Evolutionary conservation across 2,888 invertebrate genomes (phyloP).

Genomic region (Leptogaster cylindrica): DNA sequence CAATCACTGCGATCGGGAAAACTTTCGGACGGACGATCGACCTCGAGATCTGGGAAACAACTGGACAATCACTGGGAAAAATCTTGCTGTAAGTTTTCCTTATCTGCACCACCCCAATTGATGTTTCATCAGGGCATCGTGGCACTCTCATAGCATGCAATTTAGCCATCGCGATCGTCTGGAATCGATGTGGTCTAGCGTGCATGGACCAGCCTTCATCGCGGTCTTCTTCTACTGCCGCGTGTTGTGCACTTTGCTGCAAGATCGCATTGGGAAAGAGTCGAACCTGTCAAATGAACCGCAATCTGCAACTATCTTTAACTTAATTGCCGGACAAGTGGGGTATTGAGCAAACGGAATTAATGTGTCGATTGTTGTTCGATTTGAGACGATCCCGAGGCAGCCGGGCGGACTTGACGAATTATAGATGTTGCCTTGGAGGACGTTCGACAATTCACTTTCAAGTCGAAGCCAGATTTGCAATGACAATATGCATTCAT

Average conservation of each 20-base stretch:
- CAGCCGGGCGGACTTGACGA: too few relatives aligned
- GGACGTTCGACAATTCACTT: too few relatives aligned
- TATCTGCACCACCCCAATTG: constrained; percentile 13
- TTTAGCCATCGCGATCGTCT: constrained; percentile 23
- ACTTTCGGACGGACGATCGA: too few relatives aligned
- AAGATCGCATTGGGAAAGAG: constrained; percentile 15
- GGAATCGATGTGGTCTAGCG: constrained; percentile 19
- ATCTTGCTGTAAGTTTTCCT: background rate
- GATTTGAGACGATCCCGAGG: constrained; percentile 19
- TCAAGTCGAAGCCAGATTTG: too few relatives aligned
- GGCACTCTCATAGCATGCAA: constrained; percentile 12
- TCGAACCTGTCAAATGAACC: constrained; percentile 10
- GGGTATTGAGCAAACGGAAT: constrained; percentile 29
- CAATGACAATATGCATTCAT: too few relatives aligned
- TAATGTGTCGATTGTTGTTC: constrained; percentile 33
- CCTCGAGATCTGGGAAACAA: constrained; percentile 21
- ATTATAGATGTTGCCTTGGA: too few relatives aligned
- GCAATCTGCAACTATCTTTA: constrained; percentile 28
- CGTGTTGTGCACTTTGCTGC: background rate
- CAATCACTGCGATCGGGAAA: too few relatives aligned
- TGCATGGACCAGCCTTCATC: constrained; percentile 21
- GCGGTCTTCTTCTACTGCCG: constrained; percentile 12
- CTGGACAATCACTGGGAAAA: constrained; percentile 31
- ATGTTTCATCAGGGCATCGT: background rate
- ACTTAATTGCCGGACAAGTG: constrained; percentile 33